phyloP scores from a whole-genome alignment of 2,113 vertebrate species.

The Phycodurus eques region DNA sequence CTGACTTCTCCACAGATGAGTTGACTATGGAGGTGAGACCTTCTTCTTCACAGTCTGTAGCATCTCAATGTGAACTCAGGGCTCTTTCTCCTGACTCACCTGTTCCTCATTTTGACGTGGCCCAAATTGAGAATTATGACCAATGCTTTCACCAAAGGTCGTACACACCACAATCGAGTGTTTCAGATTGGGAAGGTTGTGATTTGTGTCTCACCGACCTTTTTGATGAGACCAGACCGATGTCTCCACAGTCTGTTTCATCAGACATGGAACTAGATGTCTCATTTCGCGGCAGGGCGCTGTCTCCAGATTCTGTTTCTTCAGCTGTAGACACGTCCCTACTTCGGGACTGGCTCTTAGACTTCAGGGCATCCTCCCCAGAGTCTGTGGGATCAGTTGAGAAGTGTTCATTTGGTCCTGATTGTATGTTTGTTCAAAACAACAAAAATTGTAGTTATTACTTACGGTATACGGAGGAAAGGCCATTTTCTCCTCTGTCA shows the following conservation, averaged over 20 bases:
- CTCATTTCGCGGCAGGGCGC: background rate
- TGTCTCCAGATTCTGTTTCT: slow-evolving; percentile 22
- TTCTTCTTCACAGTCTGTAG: slow-evolving; percentile 21
- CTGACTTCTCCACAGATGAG: background rate
- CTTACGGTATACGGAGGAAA: slow-evolving; percentile 4
- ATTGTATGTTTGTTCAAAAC: background rate
- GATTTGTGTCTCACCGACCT: slow-evolving; percentile 3
- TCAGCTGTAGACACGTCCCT: slow-evolving; percentile 10
- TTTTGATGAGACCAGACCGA: slow-evolving; percentile 4
- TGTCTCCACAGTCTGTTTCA: slow-evolving; percentile 7
- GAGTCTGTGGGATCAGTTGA: slow-evolving; percentile 21
- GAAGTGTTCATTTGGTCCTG: background rate
- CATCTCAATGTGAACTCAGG: slow-evolving; percentile 10
- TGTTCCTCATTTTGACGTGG: slow-evolving; percentile 1
- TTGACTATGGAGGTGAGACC: background rate
- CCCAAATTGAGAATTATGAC: background rate
- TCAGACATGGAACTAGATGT: slow-evolving; percentile 2
- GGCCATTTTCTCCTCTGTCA: slow-evolving; percentile 18
- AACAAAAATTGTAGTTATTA: slow-evolving; percentile 29
- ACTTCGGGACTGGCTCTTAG: slow-evolving; percentile 14
- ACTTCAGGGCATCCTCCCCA: slow-evolving; percentile 24
- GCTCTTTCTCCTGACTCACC: slow-evolving; percentile 24
- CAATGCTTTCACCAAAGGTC: background rate
- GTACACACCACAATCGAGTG: slow-evolving; percentile 5
- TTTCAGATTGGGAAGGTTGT: background rate